Percentiles rank a stretch among this genome's conserved stretches.
phyloP scores from a whole-genome alignment of 2,888 invertebrate genomes.

The Andricus quercusramuli region DNA sequence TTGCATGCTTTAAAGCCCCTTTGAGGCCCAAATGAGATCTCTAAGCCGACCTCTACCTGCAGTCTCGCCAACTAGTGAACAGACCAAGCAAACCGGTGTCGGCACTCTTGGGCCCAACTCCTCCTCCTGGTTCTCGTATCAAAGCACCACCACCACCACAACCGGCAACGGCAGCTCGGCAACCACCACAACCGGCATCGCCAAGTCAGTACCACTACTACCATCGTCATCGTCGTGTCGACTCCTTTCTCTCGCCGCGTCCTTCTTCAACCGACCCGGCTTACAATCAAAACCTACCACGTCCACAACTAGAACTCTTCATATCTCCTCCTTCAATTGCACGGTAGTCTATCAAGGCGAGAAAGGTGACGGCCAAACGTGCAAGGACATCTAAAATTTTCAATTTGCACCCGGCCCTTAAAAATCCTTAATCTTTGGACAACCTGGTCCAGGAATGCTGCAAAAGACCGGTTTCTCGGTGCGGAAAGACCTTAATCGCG shows the following conservation, averaged over 20 bases:
- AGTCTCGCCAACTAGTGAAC: constrained; percentile 67
- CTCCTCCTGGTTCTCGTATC: constrained; percentile 54
- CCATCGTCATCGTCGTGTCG: constrained; percentile 43
- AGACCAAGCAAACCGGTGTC: constrained; percentile 62
- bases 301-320: constrained; percentile 5
- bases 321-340: constrained; percentile 1
- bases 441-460: constrained; percentile 15
- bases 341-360: not conserved
- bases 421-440: not conserved
- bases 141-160: constrained; percentile 55
- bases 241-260: constrained; percentile 41
- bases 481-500: constrained; percentile 41
- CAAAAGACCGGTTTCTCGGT: constrained; percentile 38
- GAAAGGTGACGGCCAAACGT: not conserved
- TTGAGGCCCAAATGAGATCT: constrained; percentile 34
- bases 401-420: not conserved
- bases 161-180: constrained; percentile 47
- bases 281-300: constrained; percentile 24
- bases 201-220: constrained; percentile 39
- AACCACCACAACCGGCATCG: constrained; percentile 34
- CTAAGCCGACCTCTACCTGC: constrained; percentile 67
- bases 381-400: not conserved
- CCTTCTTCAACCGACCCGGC: constrained; percentile 23
- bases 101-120: constrained; percentile 47
- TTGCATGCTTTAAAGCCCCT: not conserved